Base-by-base conservation (phyloP, 2,888 invertebrate species). In the Microctonus brassicae region DNA sequence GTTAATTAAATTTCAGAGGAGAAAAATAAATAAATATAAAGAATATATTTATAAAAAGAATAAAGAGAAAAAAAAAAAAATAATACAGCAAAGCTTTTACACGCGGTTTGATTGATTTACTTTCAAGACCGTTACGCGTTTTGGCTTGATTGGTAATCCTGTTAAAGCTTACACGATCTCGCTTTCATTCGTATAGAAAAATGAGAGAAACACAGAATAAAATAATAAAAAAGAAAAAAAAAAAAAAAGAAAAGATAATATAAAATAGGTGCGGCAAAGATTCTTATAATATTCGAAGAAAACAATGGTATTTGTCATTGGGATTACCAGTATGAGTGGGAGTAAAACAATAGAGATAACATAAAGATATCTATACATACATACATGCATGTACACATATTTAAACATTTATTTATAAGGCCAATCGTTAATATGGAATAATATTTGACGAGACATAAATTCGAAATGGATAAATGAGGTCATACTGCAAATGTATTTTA, bases 111-210 rank as follows among this genome's bases (percentile, higher is more conserved):
- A 65, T 65, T 52, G 65, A 65, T 65, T 65, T 65, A 65, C 53
- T 34, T 65, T 24, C 17, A 55, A 61, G 65, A 70, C 60, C 33
- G 52, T 57, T 42, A 52, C 60, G 62, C 69, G 65, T 72, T 65
- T 57, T 39, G 39, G 69, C 63, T 69, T 63, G 69, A 72, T 63
- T 74, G 62, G 24, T 72, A 72, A 74, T 73, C 63, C 70, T 57
- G 55, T 53, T 52, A 67, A 66, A 24, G 55, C 60, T 34, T 55
- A 29, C 57, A 57, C 33, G 53, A 34, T 33, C 64, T 53, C 63
- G 29, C 61, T 70, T 63, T 55, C 47, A 29, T 61, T 61, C 58
- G 69, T 29, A 42, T 29, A 42, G 69, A 39, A 39, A 68, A 39
- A 47, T 9, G 63, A 29, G 29, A 63, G 17, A 47, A 39, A 63